These are phyloP conservation scores for Colletes gigas DNA, from an alignment of 1,140 invertebrate species.

Conservation along the genomic window DNA sequence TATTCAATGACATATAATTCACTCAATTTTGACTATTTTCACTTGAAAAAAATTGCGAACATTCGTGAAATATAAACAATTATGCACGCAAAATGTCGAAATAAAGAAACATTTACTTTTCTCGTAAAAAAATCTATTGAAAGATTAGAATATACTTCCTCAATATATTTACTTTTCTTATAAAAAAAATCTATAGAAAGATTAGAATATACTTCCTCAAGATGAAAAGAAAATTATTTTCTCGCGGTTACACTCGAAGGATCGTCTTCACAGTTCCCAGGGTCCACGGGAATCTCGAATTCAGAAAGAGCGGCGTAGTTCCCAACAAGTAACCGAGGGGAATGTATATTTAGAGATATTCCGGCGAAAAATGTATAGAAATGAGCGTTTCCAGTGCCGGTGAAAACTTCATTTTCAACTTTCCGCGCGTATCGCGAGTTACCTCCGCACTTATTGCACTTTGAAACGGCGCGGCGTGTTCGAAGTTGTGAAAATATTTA, in stretches of 20 bases:
- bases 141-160: no score
- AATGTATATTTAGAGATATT: conserved; percentile 31
- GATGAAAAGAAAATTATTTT: no score
- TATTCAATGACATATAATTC: no score
- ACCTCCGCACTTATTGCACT: conserved; percentile 19
- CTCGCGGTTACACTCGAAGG: conserved; percentile 28
- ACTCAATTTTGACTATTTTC: no score
- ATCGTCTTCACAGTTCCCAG: conserved; percentile 17
- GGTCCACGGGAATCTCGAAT: conserved; percentile 38
- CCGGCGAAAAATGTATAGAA: conserved; percentile 12
- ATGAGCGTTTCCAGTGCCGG: background rate
- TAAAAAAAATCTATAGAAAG: no score
- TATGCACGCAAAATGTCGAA: no score
- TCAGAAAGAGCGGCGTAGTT: conserved; percentile 27
- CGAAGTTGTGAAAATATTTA: conserved; percentile 34
- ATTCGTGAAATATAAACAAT: no score
- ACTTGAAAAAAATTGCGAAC: no score
- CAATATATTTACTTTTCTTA: no score
- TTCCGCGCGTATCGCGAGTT: conserved; percentile 28
- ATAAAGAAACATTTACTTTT: no score
- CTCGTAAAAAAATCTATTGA: no score
- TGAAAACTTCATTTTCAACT: conserved; percentile 31
- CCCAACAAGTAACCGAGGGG: conserved; percentile 9
- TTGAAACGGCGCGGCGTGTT: conserved; percentile 1
- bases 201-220: no score